Evolutionary conservation across 2,113 vertebrate genomes (phyloP).

Genomic region (Nanger granti): DNA sequence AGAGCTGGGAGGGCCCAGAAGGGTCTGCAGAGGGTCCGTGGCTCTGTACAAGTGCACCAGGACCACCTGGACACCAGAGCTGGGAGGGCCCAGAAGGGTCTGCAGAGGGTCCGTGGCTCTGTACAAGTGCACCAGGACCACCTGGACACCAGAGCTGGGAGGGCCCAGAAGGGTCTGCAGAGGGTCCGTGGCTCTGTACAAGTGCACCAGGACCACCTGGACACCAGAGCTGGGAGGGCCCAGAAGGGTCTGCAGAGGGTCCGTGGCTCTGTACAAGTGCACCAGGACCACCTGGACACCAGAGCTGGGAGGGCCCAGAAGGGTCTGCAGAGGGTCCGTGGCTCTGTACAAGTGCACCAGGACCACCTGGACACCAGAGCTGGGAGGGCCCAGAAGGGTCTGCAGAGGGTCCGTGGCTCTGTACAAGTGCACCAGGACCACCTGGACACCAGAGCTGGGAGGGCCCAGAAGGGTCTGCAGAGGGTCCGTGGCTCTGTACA

Average conservation of each 20-base stretch:
- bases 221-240: neutral
- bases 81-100: neutral
- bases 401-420: neutral
- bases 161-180: neutral
- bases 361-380: fast-evolving
- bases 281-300: too few relatives aligned
- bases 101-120: neutral
- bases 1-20: neutral
- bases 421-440: too few relatives aligned
- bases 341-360: fast-evolving
- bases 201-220: fast-evolving
- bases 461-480: neutral
- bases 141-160: neutral
- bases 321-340: fast-evolving
- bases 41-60: fast-evolving
- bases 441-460: neutral
- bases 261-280: too few relatives aligned
- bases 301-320: neutral
- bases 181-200: fast-evolving
- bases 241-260: neutral
- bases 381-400: neutral
- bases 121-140: too few relatives aligned
- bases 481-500: fast-evolving
- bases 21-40: fast-evolving
- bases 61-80: fast-evolving